phyloP scores from a whole-genome alignment of 2,113 vertebrate genomes.

The Archilochus colubris region DNA sequence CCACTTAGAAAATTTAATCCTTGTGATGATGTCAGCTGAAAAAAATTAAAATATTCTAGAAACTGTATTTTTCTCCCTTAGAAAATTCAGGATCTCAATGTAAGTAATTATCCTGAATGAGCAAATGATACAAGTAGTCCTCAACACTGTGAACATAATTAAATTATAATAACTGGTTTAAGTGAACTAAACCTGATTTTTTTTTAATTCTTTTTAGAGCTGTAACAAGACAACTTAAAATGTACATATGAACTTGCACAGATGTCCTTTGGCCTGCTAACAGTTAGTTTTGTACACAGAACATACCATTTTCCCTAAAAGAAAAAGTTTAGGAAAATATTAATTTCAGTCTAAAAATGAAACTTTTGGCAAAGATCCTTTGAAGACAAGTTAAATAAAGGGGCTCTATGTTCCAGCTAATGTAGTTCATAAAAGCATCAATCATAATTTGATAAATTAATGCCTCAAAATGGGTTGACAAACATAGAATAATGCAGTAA shows the following conservation, averaged over 20 bases:
- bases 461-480: conserved; percentile 6
- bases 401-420: neutral
- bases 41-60: neutral
- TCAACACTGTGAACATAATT: neutral
- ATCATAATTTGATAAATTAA: conserved; percentile 49
- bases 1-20: neutral
- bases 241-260: neutral
- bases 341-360: neutral
- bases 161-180: neutral
- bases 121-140: neutral
- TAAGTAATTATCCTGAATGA: conserved; percentile 4
- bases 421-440: conserved; percentile 4
- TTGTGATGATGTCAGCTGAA: neutral
- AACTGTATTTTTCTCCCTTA: neutral
- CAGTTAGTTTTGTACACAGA: neutral
- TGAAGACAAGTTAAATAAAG: neutral
- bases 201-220: neutral
- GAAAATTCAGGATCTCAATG: neutral
- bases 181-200: neutral
- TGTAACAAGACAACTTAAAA: neutral
- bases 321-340: neutral
- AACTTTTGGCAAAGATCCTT: neutral
- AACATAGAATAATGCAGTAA: neutral
- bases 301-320: neutral
- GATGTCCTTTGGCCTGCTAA: neutral